Evolutionary conservation across 2,888 invertebrate genomes (phyloP).

Genomic region (Pandemis cinnamomeana): DNA sequence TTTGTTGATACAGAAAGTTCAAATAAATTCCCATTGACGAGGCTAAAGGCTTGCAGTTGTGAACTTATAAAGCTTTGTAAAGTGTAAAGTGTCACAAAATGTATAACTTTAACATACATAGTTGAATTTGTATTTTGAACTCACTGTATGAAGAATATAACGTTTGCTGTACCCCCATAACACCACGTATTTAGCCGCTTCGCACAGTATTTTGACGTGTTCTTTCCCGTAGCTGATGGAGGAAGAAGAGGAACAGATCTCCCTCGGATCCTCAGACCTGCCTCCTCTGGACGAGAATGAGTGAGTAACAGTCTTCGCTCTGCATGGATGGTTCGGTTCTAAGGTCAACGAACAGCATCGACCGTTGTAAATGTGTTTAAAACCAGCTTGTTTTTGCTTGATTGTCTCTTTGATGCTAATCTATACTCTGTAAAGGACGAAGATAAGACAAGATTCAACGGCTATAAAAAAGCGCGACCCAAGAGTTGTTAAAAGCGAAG

Average conservation of each 20-base stretch:
- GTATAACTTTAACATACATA: too few relatives aligned
- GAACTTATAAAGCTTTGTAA: too few relatives aligned
- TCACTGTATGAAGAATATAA: conserved; percentile 31
- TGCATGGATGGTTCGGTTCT: neutral
- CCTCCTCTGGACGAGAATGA: conserved; percentile 73
- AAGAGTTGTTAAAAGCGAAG: too few relatives aligned
- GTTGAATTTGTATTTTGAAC: neutral
- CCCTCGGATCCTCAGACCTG: conserved; percentile 59
- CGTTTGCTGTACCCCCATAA: conserved; percentile 50
- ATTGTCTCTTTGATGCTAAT: too few relatives aligned
- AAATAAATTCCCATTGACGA: too few relatives aligned
- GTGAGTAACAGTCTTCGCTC: conserved; percentile 62
- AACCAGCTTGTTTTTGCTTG: too few relatives aligned
- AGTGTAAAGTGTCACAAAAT: too few relatives aligned
- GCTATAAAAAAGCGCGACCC: too few relatives aligned
- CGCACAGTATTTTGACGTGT: conserved; percentile 80
- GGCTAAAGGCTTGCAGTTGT: too few relatives aligned
- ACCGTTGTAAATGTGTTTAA: neutral
- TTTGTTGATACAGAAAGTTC: too few relatives aligned
- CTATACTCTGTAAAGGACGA: too few relatives aligned
- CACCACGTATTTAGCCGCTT: conserved; percentile 71
- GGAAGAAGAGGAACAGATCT: conserved; percentile 70
- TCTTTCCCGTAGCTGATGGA: conserved; percentile 74
- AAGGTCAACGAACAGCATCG: neutral
- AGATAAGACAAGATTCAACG: too few relatives aligned